These are phyloP conservation scores for Glaucopsyche alexis DNA, from an alignment of 2,888 invertebrate genomes.

Conservation along the genomic window DNA sequence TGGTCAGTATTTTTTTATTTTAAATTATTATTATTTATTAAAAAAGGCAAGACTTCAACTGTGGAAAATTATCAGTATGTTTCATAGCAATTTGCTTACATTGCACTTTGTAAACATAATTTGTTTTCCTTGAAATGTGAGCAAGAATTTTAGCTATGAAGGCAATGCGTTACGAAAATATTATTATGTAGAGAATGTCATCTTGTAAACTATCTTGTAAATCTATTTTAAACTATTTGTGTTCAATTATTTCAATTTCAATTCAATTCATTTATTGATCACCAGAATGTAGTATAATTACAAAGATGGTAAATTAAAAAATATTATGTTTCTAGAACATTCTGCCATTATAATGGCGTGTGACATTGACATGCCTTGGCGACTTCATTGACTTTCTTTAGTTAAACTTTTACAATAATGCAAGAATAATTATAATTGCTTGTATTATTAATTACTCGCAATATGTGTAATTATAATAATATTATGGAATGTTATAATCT, in stretches of 20 bases:
- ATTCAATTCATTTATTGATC: too few relatives aligned
- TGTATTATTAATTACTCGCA: neutral
- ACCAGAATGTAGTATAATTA: too few relatives aligned
- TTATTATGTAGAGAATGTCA: neutral
- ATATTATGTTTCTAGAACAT: too few relatives aligned
- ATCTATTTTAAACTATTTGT: neutral
- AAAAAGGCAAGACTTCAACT: neutral
- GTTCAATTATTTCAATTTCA: too few relatives aligned
- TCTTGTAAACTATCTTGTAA: neutral
- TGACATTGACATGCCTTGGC: neutral
- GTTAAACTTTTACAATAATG: neutral
- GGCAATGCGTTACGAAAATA: neutral
- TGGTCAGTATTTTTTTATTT: constrained; percentile 31
- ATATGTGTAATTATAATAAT: neutral
- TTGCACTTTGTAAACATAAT: constrained; percentile 3
- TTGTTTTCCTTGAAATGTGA: neutral
- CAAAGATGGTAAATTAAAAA: too few relatives aligned
- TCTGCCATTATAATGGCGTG: too few relatives aligned
- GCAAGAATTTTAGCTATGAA: neutral
- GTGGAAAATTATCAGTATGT: neutral
- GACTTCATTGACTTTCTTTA: neutral
- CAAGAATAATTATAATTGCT: neutral
- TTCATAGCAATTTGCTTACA: neutral
- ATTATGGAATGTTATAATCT: neutral
- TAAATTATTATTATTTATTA: too few relatives aligned